Evolutionary conservation across 2,113 vertebrate genomes (phyloP).

Genomic region (Merops nubicus): DNA sequence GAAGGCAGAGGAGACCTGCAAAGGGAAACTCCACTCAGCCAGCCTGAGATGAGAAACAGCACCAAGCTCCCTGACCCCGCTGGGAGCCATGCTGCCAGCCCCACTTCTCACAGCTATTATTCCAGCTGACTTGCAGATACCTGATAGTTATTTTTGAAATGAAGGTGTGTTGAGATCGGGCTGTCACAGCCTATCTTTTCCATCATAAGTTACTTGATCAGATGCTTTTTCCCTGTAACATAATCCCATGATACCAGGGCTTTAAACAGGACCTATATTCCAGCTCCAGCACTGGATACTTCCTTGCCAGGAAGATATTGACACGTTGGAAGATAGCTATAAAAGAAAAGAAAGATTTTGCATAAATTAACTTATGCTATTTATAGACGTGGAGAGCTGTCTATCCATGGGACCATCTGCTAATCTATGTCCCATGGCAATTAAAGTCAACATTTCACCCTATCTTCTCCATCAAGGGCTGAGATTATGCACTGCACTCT

Average conservation of each 20-base stretch:
- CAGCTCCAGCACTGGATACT: background rate
- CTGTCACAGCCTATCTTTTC: conserved; percentile 45
- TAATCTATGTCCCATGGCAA: conserved; percentile 55
- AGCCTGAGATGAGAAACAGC: background rate
- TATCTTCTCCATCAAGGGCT: conserved; percentile 39
- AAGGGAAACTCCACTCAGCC: background rate
- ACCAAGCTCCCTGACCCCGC: background rate
- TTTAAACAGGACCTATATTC: background rate
- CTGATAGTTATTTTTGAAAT: background rate
- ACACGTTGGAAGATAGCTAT: background rate
- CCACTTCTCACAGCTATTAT: background rate
- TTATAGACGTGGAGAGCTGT: conserved; percentile 54
- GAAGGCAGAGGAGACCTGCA: background rate
- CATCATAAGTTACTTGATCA: conserved; percentile 22
- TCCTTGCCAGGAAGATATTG: background rate
- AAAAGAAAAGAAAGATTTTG: conserved; percentile 48
- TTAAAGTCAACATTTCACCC: conserved; percentile 62
- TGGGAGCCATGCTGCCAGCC: background rate
- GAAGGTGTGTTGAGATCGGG: background rate
- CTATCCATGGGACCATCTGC: conserved; percentile 66
- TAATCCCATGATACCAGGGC: background rate
- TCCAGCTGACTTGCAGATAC: conserved; percentile 40
- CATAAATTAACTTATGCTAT: conserved; percentile 61
- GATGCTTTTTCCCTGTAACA: conserved; percentile 14
- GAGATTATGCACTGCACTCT: background rate